Evolutionary conservation across 2,113 vertebrate genomes (phyloP), one percentile per base, ranked within the genome.

Genomic region (Trichomycterus rosablanca): DNA sequence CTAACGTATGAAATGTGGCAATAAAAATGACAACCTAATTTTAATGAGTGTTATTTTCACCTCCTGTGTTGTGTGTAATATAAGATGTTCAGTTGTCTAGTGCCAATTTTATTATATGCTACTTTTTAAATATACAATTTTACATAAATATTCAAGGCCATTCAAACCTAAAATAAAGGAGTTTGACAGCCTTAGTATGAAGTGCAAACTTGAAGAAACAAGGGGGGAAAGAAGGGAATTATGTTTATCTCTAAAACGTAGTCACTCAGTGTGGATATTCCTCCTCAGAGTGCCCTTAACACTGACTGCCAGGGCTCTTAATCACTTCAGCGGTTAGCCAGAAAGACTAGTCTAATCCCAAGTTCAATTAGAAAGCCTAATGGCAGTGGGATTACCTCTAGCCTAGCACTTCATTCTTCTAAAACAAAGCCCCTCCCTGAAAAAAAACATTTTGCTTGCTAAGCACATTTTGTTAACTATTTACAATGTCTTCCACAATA

Each of bases 161-260:
- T n/a, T n/a, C n/a, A n/a, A n/a, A n/a, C n/a, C n/a, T n/a, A n/a
- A n/a, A n/a, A n/a, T n/a, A n/a, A n/a, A n/a, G n/a, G n/a, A n/a
- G n/a, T n/a, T n/a, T n/a, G n/a, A n/a, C n/a, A n/a, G n/a, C n/a
- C n/a, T n/a, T n/a, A n/a, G n/a, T n/a, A n/a, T n/a, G n/a, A n/a
- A 49, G 35, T 24, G 7, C 14, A 11, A 52, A 62, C 81, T 90
- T 94, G 81, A 69, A 79, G 44, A 76, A 80, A 83, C 61, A 60
- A 11, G 20, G 50, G 51, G 56, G 14, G 48, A 7, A 66, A 69
- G 19, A 64, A 44, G 12, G 51, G 28, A 40, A 58, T 59, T 58
- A 63, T 20, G 44, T n/a, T 30, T 56, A 61, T 64, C 50, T 32
- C 50, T 48, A n/a, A 49, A 65, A 46, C 15, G 69, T 46, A 72